A percentile compares a stretch with the other conserved stretches of the same genome.
These are phyloP conservation scores for Hipparchia semele DNA, from an alignment of 2,888 invertebrate species.

Conservation along the genomic window DNA sequence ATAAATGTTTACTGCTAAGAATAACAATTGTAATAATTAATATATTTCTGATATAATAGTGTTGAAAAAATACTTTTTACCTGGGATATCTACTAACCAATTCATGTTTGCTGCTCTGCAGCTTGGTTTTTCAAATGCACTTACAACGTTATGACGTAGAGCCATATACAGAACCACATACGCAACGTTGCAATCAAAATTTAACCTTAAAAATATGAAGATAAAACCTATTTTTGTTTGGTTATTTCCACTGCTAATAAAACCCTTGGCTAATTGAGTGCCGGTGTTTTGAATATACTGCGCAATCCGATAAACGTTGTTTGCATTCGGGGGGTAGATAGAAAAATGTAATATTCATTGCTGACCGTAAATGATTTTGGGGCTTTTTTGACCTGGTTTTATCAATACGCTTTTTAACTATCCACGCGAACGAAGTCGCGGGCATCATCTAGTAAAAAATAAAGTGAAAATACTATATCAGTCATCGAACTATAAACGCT, in stretches of 20 bases:
- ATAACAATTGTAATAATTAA: too few species aligned
- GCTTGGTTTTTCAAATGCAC: background rate
- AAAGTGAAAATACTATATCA: background rate
- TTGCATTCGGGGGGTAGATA: slow-evolving; percentile 34
- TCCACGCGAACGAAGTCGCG: too few species aligned
- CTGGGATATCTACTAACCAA: background rate
- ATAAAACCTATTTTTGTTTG: slow-evolving; percentile 11
- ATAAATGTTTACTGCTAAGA: too few species aligned
- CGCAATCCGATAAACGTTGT: slow-evolving; percentile 37
- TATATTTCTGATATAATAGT: too few species aligned
- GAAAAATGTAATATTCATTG: slow-evolving; percentile 35
- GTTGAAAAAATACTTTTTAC: background rate
- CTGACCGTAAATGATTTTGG: slow-evolving; percentile 23
- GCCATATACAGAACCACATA: background rate
- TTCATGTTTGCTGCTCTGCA: background rate
- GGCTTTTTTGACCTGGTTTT: background rate
- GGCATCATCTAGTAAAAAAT: background rate
- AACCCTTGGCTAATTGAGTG: slow-evolving; percentile 37
- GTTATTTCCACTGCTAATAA: slow-evolving; percentile 19
- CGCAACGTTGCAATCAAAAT: background rate
- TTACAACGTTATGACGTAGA: slow-evolving; percentile 5
- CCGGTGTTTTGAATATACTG: slow-evolving; percentile 33
- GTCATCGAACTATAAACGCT: too few species aligned
- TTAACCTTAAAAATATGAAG: background rate
- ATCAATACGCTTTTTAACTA: background rate